These are phyloP conservation scores for Lissocephala sabroskyi DNA, from an alignment of 2,888 invertebrate genomes.

Conservation along the genomic window DNA sequence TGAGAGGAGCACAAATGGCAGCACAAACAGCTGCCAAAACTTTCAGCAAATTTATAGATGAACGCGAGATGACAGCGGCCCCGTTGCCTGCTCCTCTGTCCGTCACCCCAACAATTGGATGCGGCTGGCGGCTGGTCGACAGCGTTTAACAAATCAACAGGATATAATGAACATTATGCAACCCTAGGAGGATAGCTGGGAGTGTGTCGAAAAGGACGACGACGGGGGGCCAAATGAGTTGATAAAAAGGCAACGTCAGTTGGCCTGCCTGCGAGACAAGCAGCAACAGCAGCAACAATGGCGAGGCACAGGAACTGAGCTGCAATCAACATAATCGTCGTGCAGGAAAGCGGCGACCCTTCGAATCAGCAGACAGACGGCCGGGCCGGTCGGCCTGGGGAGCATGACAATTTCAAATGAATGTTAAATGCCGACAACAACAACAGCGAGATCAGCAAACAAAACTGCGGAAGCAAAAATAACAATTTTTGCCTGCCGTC, in stretches of 20 bases:
- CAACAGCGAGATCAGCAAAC: constrained; percentile 20
- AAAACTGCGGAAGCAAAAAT: constrained; percentile 3
- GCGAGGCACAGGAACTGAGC: constrained; percentile 53
- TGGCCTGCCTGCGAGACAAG: constrained; percentile 38
- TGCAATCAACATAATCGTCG: constrained; percentile 65
- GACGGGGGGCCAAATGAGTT: constrained; percentile 33
- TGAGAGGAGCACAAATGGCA: too few relatives aligned
- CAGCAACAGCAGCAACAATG: constrained; percentile 51
- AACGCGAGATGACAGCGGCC: constrained; percentile 37
- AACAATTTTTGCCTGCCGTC: not conserved
- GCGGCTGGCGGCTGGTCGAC: constrained; percentile 24
- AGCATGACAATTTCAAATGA: constrained; percentile 60
- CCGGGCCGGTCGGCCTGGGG: constrained; percentile 1
- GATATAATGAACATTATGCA: constrained; percentile 61
- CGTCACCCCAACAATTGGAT: constrained; percentile 1
- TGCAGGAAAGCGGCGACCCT: constrained; percentile 36
- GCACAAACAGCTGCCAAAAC: constrained; percentile 9
- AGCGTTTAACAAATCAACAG: constrained; percentile 57
- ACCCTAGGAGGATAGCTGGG: constrained; percentile 11
- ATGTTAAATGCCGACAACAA: constrained; percentile 52
- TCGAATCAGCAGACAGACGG: constrained; percentile 10
- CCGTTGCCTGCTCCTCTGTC: not conserved
- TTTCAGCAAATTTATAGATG: constrained; percentile 2
- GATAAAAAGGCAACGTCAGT: constrained; percentile 32
- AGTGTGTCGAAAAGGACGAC: not conserved